Base-by-base conservation (phyloP, 2,113 vertebrate genomes). In the Noctilio leporinus region DNA sequence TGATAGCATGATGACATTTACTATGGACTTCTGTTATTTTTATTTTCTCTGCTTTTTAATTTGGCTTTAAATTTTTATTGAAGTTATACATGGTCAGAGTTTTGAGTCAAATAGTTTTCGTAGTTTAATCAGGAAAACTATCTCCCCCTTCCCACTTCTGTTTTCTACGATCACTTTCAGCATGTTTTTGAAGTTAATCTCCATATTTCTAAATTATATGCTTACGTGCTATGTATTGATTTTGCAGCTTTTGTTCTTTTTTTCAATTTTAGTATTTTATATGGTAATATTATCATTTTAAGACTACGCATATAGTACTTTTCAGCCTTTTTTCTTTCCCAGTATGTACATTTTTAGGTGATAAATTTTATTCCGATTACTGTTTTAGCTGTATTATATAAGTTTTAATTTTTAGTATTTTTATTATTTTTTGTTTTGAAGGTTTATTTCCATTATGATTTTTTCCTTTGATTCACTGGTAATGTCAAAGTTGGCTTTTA, bases 1-100 rank as follows among this genome's bases (percentile, higher is more conserved):
- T 77, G 40, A n/a, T 76, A 45, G 69, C 20, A 43, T 91, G 24
- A 75, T 77, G 45, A 15, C 33, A 90, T 70, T 82, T 86, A 43
- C 51, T 90, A 69, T 59, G 55, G 15, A 78, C 65, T 76, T 89
- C 35, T 35, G 15, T 57, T 81, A 59, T 51, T 83, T 91, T 78
- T 93, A 10, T 82, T 93, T 67, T 92, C n/a, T 92, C 43, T 86
- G 16, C 43, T 47, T 59, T 78, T 91, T 40, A 73, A 15, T 69
- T 76, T 92, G 87, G 1, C 69, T 95, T 93, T 53, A 78, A 80
- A 62, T 67, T 81, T 95, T 95, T 53, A 73, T 73, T 15, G 24
- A 92, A 78, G 24, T 38, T 84, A n/a, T 73, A 15, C 9, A 30
- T 73, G 55, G 22, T 51, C 26, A 75, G 30, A 91, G 17, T 78